These are phyloP conservation scores for Gallinago media DNA, from an alignment of 2,113 vertebrate genomes.

Conservation along the genomic window DNA sequence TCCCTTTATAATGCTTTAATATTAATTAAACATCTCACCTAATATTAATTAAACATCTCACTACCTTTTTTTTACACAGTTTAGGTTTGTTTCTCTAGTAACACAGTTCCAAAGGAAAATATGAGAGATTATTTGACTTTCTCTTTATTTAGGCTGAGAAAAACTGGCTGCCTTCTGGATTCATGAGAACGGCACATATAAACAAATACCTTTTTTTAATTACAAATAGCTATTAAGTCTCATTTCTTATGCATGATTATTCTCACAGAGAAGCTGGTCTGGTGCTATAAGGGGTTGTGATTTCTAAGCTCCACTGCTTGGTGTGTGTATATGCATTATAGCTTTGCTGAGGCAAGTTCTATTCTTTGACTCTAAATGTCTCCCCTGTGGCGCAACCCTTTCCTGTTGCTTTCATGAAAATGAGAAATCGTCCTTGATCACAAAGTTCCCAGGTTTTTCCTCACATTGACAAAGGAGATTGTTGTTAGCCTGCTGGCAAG, in stretches of 20 bases:
- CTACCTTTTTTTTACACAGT: neutral
- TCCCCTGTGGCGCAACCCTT: conserved; percentile 41
- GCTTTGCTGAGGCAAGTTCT: conserved; percentile 4
- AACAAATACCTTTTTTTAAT: conserved; percentile 27
- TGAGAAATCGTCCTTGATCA: conserved; percentile 14
- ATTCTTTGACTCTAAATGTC: conserved; percentile 34
- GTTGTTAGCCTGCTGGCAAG: conserved; percentile 41
- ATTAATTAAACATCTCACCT: neutral
- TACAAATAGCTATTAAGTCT: conserved; percentile 44
- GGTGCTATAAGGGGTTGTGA: neutral
- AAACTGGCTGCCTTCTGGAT: neutral
- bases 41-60: neutral
- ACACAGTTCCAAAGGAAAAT: neutral
- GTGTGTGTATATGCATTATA: neutral
- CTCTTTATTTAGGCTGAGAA: neutral
- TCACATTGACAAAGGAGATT: conserved; percentile 30
- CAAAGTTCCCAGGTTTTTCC: conserved; percentile 35
- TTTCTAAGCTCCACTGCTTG: neutral
- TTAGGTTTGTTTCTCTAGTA: neutral
- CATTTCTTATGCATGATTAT: neutral
- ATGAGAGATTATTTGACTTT: conserved; percentile 2
- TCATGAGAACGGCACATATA: conserved; percentile 15
- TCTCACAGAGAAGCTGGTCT: neutral
- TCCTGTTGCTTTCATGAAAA: conserved; percentile 68
- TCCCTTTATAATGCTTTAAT: neutral